A percentile compares a stretch with the other conserved stretches of the same genome.
These are phyloP conservation scores for Sisor rabdophorus DNA, from an alignment of 2,113 vertebrate species.

Conservation along the genomic window DNA sequence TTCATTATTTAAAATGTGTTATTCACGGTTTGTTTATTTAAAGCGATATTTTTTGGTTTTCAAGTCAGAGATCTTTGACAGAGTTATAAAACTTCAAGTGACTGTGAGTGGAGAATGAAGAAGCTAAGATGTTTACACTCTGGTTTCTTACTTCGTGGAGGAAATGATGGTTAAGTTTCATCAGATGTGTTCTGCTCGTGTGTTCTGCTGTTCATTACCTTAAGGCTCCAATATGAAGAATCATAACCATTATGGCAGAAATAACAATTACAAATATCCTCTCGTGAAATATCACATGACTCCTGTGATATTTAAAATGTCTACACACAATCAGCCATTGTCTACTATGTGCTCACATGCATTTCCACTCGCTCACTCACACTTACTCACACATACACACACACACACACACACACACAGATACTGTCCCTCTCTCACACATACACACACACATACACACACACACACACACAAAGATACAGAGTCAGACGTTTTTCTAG, in stretches of 20 bases:
- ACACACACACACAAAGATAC: too few relatives aligned
- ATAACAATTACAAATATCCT: conserved; percentile 1
- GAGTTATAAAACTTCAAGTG: background rate
- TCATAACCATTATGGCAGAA: conserved; percentile 20
- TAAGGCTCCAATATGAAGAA: background rate
- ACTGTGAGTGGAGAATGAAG: background rate
- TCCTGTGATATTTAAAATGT: conserved; percentile 20
- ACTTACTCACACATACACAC: background rate
- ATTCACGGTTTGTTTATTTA: too few relatives aligned
- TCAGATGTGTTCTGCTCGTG: background rate
- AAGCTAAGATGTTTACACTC: background rate
- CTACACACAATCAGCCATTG: conserved; percentile 16
- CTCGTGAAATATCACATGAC: background rate
- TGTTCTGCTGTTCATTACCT: background rate
- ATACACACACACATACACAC: too few relatives aligned
- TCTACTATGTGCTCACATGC: background rate
- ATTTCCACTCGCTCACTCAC: conserved; percentile 2
- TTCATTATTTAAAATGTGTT: too few relatives aligned
- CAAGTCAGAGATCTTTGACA: background rate
- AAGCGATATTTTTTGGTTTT: background rate
- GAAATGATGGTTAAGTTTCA: background rate
- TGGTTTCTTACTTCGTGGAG: background rate
- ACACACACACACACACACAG: background rate
- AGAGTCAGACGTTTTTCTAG: too few relatives aligned
- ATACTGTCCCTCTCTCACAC: too few relatives aligned